A percentile compares a stretch with the other conserved stretches of the same genome.
Evolutionary conservation across 2,888 invertebrate species (phyloP).

Genomic region (Limenitis camilla): DNA sequence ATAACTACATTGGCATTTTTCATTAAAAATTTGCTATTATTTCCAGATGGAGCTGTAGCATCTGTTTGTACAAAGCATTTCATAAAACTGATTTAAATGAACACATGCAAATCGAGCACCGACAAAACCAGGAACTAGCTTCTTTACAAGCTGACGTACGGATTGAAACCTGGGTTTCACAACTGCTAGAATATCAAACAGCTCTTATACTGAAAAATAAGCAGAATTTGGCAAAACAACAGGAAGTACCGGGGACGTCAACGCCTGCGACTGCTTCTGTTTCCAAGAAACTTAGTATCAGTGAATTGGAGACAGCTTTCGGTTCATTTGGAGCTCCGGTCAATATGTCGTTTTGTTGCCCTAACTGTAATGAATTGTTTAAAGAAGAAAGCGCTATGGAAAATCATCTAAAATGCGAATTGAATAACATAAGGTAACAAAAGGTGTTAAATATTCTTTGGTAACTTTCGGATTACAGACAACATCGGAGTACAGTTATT

Average conservation of each 20-base stretch:
- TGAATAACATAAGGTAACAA: conserved; percentile 59
- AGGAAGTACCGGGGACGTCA: conserved; percentile 20
- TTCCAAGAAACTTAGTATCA: conserved; percentile 16
- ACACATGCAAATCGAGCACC: conserved; percentile 70
- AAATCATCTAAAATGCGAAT: conserved; percentile 55
- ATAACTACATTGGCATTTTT: background rate
- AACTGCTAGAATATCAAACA: conserved; percentile 46
- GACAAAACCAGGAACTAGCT: conserved; percentile 43
- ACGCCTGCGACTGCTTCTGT: background rate
- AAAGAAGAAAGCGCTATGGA: conserved; percentile 44
- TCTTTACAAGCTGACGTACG: conserved; percentile 53
- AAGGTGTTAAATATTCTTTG: background rate
- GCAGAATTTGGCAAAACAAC: conserved; percentile 40
- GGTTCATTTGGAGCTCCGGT: conserved; percentile 45
- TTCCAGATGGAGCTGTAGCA: conserved; percentile 75
- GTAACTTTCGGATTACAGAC: too few relatives aligned
- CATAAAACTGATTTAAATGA: conserved; percentile 68
- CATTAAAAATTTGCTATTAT: conserved; percentile 10
- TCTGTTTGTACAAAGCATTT: conserved; percentile 75
- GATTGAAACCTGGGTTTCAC: conserved; percentile 72
- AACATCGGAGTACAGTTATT: too few relatives aligned
- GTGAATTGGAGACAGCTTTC: conserved; percentile 44
- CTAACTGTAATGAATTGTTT: conserved; percentile 42
- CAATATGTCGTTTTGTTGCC: conserved; percentile 42
- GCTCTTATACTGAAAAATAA: conserved; percentile 39